Conservation (phyloP, 1,140 invertebrate species). For the Nylanderia fulva region DNA sequence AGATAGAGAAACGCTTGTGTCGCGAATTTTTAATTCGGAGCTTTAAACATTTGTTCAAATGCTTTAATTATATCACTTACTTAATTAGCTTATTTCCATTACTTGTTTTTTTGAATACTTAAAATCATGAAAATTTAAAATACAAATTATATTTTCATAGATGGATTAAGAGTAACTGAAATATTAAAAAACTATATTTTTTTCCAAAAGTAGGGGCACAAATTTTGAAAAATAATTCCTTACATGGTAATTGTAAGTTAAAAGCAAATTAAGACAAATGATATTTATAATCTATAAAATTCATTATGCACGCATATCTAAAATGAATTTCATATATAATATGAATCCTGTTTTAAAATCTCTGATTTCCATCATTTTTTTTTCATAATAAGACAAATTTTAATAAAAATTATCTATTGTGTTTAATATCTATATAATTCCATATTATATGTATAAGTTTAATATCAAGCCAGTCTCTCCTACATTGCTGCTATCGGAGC, state of each 20-base stretch:
- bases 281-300: not conserved
- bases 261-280: not conserved
- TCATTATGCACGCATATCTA: not conserved
- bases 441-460: no score
- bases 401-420: no score
- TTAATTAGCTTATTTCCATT: not conserved
- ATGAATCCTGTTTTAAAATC: not conserved
- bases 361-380: not conserved
- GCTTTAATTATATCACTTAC: not conserved
- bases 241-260: not conserved
- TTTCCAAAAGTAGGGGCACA: no score
- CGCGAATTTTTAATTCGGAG: not conserved
- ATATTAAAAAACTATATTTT: no score
- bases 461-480: no score
- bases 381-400: not conserved
- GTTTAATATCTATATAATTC: no score
- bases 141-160: no score
- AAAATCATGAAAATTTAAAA: no score
- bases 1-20: no score
- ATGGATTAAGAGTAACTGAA: no score
- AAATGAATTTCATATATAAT: not conserved
- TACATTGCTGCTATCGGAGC: no score
- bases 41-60: not conserved
- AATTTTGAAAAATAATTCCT: no score
- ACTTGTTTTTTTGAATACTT: slow-evolving; percentile 7